Evolutionary conservation across 1,140 invertebrate species (phyloP).

Genomic region (Phthorimaea operculella): DNA sequence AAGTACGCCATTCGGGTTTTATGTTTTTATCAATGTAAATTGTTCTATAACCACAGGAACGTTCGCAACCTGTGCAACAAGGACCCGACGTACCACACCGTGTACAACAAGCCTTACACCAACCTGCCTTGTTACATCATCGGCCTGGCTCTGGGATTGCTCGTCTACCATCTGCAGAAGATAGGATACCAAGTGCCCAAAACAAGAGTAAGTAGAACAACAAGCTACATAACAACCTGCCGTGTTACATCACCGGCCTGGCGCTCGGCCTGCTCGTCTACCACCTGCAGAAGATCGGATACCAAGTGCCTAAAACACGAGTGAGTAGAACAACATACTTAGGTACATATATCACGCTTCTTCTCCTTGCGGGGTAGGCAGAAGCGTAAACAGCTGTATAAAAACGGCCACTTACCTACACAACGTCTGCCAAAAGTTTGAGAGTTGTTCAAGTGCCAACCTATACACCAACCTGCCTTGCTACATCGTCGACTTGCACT

Average conservation of each 20-base stretch:
- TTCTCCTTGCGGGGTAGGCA: too few species aligned
- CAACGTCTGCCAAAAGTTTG: too few species aligned
- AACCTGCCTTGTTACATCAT: slow-evolving; percentile 10
- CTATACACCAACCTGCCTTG: neutral
- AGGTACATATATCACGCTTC: too few species aligned
- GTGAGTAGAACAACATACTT: too few species aligned
- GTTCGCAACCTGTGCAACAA: slow-evolving; percentile 7
- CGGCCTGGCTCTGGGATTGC: neutral
- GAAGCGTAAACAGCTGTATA: too few species aligned
- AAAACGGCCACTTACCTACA: too few species aligned
- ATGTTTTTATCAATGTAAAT: too few species aligned
- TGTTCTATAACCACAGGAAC: slow-evolving; percentile 3
- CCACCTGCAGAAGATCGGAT: too few species aligned
- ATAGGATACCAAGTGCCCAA: neutral
- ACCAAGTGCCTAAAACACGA: too few species aligned
- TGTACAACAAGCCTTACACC: slow-evolving; percentile 17
- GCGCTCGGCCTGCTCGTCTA: slow-evolving; percentile 7
- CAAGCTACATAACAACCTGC: too few species aligned
- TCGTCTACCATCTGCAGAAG: slow-evolving; percentile 4
- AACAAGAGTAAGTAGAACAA: neutral
- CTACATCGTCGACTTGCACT: slow-evolving; percentile 13
- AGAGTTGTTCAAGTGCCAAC: too few species aligned
- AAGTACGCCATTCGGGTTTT: too few species aligned
- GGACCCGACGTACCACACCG: slow-evolving; percentile 11
- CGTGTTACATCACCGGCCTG: slow-evolving; percentile 12